Base-by-base conservation (phyloP, 2,113 vertebrate genomes). In the Anarhynchus alexandrinus region DNA sequence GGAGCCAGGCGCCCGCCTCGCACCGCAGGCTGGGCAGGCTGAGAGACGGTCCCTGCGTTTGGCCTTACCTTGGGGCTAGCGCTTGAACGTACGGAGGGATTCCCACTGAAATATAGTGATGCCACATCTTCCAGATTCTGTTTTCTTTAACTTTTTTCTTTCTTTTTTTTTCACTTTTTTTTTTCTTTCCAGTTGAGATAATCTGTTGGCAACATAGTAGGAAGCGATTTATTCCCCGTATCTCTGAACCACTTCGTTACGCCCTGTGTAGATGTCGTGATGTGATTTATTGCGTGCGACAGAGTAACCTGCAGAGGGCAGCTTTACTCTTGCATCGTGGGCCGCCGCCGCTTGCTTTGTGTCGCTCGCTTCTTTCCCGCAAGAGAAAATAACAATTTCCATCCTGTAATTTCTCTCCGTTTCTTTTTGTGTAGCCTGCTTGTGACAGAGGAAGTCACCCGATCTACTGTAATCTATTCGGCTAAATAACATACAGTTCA, bases 221-320 rank as follows among this genome's bases (percentile, higher is more conserved):
- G 61, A n/a, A 64, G 59, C 12, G 12, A 2, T 64, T 80, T 17
- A 5, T 34, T 27, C 23, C 47, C 26, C 20, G 0, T 5, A 0
- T 23, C 13, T 18, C 49, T 0, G 52, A 8, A 8, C 10, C 15
- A 14, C 32, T 18, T 25, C 11, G 4, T 13, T 4, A 3, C 3
- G 3, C 32, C 14, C 27, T 42, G 17, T 26, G 17, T 26, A 14
- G 54, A 20, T 47, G 64, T 58, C 22, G 21, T 9, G 45, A 32
- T 4, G 23, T 36, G 67, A 54, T 30, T 52, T 38, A n/a, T 29
- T 40, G 15, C 23, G 27, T 49, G 47, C 29, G 52, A 13, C n/a
- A 71, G 54, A 59, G 36, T 5, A 9, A 42, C 97, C 98, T 96
- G 96, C 86, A 98, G 98, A 97, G 97, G 97, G 97, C 97, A 84